phyloP scores from a whole-genome alignment of 2,113 vertebrate genomes.

The Hemiscyllium ocellatum region DNA sequence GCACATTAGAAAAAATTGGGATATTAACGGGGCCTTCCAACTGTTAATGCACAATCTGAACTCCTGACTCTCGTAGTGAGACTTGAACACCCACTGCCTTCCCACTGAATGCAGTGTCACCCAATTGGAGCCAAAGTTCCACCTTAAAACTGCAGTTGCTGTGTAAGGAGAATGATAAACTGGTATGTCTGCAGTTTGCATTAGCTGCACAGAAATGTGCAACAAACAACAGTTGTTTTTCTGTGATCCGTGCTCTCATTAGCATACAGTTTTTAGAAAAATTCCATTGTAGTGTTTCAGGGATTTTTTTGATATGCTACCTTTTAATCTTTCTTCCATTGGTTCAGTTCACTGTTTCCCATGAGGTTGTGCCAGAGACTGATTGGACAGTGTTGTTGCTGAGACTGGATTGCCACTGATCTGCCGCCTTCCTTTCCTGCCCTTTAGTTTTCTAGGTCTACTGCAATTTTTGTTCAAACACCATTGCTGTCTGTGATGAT shows the following conservation, averaged over 20 bases:
- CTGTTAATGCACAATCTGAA: too few species aligned
- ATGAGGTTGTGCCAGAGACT: not conserved
- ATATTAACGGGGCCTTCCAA: too few species aligned
- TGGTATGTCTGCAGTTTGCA: not conserved
- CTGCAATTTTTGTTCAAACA: not conserved
- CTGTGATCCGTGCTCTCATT: not conserved
- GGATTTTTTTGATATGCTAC: not conserved
- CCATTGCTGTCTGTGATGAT: not conserved
- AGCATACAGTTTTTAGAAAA: not conserved
- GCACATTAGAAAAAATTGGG: too few species aligned
- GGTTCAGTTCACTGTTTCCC: not conserved
- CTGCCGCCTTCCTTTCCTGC: not conserved
- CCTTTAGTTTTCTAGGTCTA: not conserved
- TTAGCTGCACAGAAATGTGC: not conserved
- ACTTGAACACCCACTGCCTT: not conserved
- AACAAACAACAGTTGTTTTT: not conserved
- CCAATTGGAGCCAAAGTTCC: not conserved
- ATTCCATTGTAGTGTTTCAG: not conserved
- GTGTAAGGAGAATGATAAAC: not conserved
- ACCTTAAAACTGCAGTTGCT: not conserved
- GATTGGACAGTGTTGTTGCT: not conserved
- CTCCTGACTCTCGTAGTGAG: not conserved
- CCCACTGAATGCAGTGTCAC: not conserved
- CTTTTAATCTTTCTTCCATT: not conserved
- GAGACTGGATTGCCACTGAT: not conserved